phyloP scores from a whole-genome alignment of 1,140 invertebrate genomes.

The Lepidotrigona ventralis region DNA sequence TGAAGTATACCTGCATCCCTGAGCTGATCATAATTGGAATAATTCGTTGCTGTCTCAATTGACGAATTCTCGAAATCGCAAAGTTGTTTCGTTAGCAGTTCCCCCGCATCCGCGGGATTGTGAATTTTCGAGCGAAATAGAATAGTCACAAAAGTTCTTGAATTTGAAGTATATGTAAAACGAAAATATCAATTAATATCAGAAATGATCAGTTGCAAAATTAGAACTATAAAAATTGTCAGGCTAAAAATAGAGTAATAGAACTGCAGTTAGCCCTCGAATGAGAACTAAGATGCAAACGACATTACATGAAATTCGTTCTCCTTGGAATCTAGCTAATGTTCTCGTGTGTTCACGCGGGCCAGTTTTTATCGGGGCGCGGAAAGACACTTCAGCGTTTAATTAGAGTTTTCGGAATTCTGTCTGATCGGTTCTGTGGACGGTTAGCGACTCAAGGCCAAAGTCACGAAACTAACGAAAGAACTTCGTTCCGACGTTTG shows the following conservation, averaged over 20 bases:
- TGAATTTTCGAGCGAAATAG: no score
- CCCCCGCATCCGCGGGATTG: no score
- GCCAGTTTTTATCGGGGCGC: not conserved
- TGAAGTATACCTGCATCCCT: not conserved
- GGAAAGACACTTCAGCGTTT: not conserved
- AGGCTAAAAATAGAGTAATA: no score
- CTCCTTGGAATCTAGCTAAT: not conserved
- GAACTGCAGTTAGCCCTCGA: no score
- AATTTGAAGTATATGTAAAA: no score
- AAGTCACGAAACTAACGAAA: not conserved
- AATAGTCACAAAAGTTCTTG: no score
- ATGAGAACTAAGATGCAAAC: not conserved
- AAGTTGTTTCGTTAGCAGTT: not conserved
- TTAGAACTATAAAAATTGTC: no score
- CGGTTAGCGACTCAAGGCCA: no score
- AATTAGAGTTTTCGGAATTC: constrained; percentile 6
- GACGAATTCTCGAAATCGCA: not conserved
- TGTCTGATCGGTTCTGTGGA: no score
- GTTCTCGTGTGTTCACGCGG: not conserved
- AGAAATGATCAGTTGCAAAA: no score
- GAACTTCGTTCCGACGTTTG: not conserved
- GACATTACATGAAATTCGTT: not conserved
- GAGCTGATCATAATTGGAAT: not conserved
- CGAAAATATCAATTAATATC: no score
- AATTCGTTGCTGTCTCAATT: not conserved